These are phyloP conservation scores for Menura novaehollandiae DNA, from an alignment of 2,113 vertebrate species.

Conservation along the genomic window DNA sequence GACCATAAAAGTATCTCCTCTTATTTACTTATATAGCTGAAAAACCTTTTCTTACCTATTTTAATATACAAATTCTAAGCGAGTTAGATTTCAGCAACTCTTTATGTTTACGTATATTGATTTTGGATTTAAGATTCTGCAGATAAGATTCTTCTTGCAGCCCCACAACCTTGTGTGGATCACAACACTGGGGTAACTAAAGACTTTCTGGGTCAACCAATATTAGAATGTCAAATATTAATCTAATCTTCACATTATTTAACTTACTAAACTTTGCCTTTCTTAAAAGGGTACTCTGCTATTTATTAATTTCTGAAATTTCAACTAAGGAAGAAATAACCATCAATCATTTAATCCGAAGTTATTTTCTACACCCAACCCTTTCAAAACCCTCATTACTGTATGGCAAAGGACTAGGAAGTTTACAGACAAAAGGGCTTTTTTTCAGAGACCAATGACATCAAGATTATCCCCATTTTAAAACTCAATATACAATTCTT, in stretches of 20 bases:
- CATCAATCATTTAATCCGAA: not conserved
- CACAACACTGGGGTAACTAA: not conserved
- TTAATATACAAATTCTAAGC: not conserved
- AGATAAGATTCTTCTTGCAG: not conserved
- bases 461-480: not conserved
- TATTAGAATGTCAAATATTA: not conserved
- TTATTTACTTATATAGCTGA: not conserved
- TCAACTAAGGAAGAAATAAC: not conserved
- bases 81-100: not conserved
- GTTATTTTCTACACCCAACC: not conserved
- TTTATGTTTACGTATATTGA: not conserved
- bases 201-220: not conserved
- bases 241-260: not conserved
- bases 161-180: accelerated
- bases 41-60: not conserved
- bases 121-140: not conserved
- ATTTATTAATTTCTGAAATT: not conserved
- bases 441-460: not conserved
- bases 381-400: not conserved
- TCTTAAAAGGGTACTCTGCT: not conserved
- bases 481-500: accelerated
- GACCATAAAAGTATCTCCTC: not conserved
- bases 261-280: not conserved
- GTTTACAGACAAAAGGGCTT: not conserved
- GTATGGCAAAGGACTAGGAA: not conserved